Evolutionary conservation across 2,113 vertebrate species (phyloP), one percentile per base, ranked within the genome.

Genomic region (Hippocampus mohnikei): DNA sequence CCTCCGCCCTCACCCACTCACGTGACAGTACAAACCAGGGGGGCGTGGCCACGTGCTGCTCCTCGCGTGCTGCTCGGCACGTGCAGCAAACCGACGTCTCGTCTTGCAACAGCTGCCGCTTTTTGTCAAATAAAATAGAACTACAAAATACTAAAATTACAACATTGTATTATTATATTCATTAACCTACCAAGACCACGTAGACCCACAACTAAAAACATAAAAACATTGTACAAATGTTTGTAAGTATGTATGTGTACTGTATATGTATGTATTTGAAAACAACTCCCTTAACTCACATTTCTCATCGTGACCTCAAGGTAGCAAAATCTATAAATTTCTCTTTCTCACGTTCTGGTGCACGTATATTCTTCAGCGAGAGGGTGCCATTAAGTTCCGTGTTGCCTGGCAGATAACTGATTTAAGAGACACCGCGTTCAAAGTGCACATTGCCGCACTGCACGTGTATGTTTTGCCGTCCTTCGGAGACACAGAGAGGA

Each of bases 361-460:
- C 55, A 58, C 8, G 37, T 37, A 62, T 62, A 10, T 62, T 41
- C 61, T 42, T 63, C 10, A 25, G 40, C 13, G 42, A 56, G 52
- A 48, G 67, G 12, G 25, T 67, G 72, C 56, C 48, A 23, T 5
- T 33, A 16, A 27, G 16, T 11, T 48, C 23, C 15, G 20, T 37
- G n/a, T 25, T 5, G 21, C 33, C 3, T 29, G 2, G 41, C 55
- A 69, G 65, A 69, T 71, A 75, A 68, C 69, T 69, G 23, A 25
- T 69, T 70, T 73, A 55, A 42, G 76, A 78, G 76, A 84, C 88
- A 90, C 52, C 3, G 77, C 82, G 84, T 86, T 77, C 85, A 58
- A 59, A 72, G 66, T 25, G 37, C 67, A 56, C 56, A 63, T 16
- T 33, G 33, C 20, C 21, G 16, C 68, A 1, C 56, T 52, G 66